A percentile compares a stretch with the other conserved stretches of the same genome.
Evolutionary conservation across 2,797 vertebrate species (phyloP).

Genomic region (Eidolon dupreanum): DNA sequence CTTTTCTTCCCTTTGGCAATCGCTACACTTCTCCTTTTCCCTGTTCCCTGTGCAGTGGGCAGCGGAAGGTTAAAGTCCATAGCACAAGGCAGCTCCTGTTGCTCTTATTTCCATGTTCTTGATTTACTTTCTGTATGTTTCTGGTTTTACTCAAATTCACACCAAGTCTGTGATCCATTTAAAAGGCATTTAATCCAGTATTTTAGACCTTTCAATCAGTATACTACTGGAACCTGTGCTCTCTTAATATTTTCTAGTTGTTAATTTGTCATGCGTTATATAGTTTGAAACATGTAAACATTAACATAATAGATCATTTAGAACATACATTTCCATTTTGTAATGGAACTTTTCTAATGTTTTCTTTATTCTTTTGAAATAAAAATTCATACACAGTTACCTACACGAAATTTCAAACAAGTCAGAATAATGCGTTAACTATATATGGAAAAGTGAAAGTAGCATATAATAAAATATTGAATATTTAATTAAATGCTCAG

Average conservation of each 20-base stretch:
- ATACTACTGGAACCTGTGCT: not conserved
- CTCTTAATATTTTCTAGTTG: not conserved
- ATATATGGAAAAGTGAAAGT: not conserved
- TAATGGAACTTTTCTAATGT: not conserved
- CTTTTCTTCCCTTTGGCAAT: not conserved
- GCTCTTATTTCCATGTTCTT: not conserved
- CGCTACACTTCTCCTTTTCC: not conserved
- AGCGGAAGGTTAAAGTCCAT: not conserved
- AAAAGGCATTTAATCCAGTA: not conserved
- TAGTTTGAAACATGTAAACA: not conserved
- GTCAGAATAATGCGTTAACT: not conserved
- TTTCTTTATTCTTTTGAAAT: conserved; percentile 32
- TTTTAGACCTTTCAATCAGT: not conserved
- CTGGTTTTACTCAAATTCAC: not conserved
- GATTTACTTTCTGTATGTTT: not conserved
- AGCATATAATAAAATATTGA: not conserved
- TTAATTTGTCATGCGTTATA: not conserved
- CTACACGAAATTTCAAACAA: not conserved
- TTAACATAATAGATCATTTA: not conserved
- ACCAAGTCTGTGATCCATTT: not conserved
- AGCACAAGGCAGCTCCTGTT: not conserved
- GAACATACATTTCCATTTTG: not conserved
- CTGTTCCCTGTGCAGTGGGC: not conserved
- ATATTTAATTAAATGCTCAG: not conserved
- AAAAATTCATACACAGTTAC: not conserved